phyloP scores from a whole-genome alignment of 2,797 vertebrate genomes.

The Galaxias olidus region DNA sequence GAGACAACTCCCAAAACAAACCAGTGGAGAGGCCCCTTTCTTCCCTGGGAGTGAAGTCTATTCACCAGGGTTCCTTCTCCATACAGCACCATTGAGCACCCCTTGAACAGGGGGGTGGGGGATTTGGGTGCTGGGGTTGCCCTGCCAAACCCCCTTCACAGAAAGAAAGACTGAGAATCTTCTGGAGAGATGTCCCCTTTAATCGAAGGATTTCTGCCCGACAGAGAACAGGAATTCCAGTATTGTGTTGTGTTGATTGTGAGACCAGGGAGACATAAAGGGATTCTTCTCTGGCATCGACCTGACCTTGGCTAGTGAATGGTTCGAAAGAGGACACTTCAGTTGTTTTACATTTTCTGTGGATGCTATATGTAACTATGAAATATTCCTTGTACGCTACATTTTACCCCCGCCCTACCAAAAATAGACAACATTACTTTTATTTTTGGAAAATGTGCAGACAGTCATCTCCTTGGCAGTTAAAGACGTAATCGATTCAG shows the following conservation, averaged over 20 bases:
- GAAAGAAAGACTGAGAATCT: slow-evolving; percentile 55
- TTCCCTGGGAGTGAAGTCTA: slow-evolving; percentile 65
- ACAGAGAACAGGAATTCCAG: slow-evolving; percentile 58
- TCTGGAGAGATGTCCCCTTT: slow-evolving; percentile 54
- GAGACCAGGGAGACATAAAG: slow-evolving; percentile 47
- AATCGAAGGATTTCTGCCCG: slow-evolving; percentile 60
- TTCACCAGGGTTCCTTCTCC: slow-evolving; percentile 64
- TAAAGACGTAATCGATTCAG: no score
- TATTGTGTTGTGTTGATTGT: slow-evolving; percentile 51
- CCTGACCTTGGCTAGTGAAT: slow-evolving; percentile 62
- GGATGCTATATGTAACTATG: background rate
- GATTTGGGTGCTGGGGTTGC: slow-evolving; percentile 33
- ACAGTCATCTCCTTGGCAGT: no score
- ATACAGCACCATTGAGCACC: slow-evolving; percentile 45
- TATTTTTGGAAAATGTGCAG: no score
- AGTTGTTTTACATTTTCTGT: slow-evolving; percentile 20
- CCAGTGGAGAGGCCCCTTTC: slow-evolving; percentile 72
- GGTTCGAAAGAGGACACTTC: slow-evolving; percentile 51
- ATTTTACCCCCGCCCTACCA: no score
- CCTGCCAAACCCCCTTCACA: slow-evolving; percentile 7
- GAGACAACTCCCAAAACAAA: slow-evolving; percentile 80
- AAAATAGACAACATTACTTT: no score
- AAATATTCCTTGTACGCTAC: slow-evolving; percentile 18
- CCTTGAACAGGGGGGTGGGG: slow-evolving; percentile 44
- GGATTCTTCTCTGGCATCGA: slow-evolving; percentile 42